A percentile compares a stretch with the other conserved stretches of the same genome.
Conservation (phyloP, 2,888 invertebrate genomes). For the Thelaira solivaga region DNA sequence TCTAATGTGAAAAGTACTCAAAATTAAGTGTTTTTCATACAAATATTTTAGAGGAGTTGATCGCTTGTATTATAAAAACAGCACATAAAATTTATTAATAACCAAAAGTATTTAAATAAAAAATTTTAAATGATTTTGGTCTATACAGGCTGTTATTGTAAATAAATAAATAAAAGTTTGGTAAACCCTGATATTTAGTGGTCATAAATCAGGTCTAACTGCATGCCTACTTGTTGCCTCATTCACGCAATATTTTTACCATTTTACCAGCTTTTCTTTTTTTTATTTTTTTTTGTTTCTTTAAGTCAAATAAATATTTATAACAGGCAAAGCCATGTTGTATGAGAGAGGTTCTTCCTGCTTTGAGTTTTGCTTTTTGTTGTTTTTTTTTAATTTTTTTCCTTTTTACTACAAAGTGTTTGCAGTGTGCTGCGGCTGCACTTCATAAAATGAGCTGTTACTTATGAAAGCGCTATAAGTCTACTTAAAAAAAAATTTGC, state of each 20-base stretch:
- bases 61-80: too few relatives aligned
- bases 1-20: too few relatives aligned
- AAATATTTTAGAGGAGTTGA: too few relatives aligned
- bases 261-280: neutral
- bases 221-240: slow-evolving; percentile 34
- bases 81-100: too few relatives aligned
- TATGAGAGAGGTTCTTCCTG: slow-evolving; percentile 15
- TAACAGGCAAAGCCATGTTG: slow-evolving; percentile 1
- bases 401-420: neutral
- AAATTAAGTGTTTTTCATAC: too few relatives aligned
- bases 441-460: too few relatives aligned
- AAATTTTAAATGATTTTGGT: too few relatives aligned
- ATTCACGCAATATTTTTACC: slow-evolving; percentile 19
- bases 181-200: neutral
- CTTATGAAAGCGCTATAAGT: too few relatives aligned
- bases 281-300: neutral
- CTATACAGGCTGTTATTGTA: neutral
- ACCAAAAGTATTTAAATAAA: too few relatives aligned
- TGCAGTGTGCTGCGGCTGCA: neutral
- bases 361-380: too few relatives aligned
- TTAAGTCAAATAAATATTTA: neutral
- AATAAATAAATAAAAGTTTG: neutral
- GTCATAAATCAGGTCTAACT: neutral
- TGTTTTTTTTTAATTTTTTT: slow-evolving; percentile 17
- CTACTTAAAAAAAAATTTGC: too few relatives aligned